Conservation (phyloP, 2,888 invertebrate genomes). For the Timandra comae region DNA sequence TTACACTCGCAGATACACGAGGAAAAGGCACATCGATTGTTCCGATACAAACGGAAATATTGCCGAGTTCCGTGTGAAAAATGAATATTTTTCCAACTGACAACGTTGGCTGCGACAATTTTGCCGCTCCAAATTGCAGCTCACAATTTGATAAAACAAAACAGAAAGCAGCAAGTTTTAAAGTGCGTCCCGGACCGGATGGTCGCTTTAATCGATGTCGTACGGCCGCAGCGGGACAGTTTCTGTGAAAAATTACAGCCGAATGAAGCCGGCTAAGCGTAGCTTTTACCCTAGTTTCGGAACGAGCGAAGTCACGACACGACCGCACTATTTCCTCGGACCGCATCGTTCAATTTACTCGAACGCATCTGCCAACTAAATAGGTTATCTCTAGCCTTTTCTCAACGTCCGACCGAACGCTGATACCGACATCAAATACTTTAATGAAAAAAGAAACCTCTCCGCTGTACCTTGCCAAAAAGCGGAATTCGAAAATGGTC, state of each 20-base stretch:
- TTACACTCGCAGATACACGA: slow-evolving; percentile 30
- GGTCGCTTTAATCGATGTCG: slow-evolving; percentile 40
- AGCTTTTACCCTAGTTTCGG: slow-evolving; percentile 59
- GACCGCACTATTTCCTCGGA: slow-evolving; percentile 53
- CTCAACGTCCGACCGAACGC: slow-evolving; percentile 12
- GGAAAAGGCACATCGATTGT: slow-evolving; percentile 53
- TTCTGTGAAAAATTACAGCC: slow-evolving; percentile 53
- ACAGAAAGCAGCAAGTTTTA: slow-evolving; percentile 29
- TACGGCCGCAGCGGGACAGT: slow-evolving; percentile 33
- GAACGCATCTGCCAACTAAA: slow-evolving; percentile 52
- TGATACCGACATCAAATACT: slow-evolving; percentile 12
- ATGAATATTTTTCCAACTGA: slow-evolving; percentile 48
- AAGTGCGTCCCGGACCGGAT: slow-evolving; percentile 38
- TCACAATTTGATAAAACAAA: slow-evolving; percentile 15
- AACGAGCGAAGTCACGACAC: slow-evolving; percentile 48
- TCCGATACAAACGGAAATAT: slow-evolving; percentile 59
- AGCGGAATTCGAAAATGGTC: slow-evolving; percentile 29
- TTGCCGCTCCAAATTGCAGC: slow-evolving; percentile 30
- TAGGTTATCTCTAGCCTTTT: slow-evolving; percentile 30
- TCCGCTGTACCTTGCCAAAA: slow-evolving; percentile 19
- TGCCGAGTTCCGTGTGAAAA: slow-evolving; percentile 40
- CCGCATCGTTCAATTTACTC: slow-evolving; percentile 48
- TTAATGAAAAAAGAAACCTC: slow-evolving; percentile 22
- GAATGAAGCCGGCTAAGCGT: slow-evolving; percentile 38
- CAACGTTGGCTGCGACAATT: slow-evolving; percentile 23